Conservation (phyloP, 2,888 invertebrate genomes). For the Apodemia zela region DNA sequence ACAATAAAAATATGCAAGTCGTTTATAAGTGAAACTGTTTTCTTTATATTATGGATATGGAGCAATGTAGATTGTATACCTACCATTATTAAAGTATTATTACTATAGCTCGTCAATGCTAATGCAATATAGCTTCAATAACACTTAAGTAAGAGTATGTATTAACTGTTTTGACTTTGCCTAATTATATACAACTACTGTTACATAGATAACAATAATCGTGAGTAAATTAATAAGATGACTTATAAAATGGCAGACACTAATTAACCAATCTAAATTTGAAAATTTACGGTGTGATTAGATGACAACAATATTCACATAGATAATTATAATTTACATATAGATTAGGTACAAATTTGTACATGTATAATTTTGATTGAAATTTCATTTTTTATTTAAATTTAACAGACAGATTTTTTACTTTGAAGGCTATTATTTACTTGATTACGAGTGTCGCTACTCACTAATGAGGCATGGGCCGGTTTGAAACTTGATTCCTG, state of each 20-base stretch:
- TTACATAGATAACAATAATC: no score
- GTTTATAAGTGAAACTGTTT: no score
- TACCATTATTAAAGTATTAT: no score
- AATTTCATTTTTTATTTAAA: conserved; percentile 2
- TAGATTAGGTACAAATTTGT: background rate
- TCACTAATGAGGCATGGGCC: conserved; percentile 66
- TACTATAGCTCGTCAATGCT: no score
- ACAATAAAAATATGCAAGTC: no score
- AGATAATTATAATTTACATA: background rate
- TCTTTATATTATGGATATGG: no score
- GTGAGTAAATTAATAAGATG: no score
- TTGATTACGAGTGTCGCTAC: conserved; percentile 46
- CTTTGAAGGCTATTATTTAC: conserved; percentile 26
- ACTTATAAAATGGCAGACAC: background rate
- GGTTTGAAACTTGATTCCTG: conserved; percentile 51
- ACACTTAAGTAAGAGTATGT: no score
- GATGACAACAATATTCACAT: background rate
- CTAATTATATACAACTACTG: no score
- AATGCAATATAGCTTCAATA: no score
- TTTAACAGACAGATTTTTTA: background rate
- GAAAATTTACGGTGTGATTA: background rate
- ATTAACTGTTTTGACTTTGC: no score
- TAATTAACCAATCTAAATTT: background rate
- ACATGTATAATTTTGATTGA: background rate
- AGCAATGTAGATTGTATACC: no score